Conservation (phyloP, 2,888 invertebrate genomes). For the Amphipoea lucens region DNA sequence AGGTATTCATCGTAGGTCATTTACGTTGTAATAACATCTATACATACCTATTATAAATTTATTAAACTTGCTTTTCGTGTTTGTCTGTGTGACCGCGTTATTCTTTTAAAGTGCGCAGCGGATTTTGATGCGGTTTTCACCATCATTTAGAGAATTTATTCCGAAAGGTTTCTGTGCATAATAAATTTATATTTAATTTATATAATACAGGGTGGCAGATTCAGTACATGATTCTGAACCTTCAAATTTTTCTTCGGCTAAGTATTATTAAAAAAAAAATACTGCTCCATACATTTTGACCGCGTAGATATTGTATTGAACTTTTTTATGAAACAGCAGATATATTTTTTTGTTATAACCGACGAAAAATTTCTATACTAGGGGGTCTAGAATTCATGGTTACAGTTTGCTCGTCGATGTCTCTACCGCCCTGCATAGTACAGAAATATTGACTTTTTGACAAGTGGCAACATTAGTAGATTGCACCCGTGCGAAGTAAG, state of each 20-base stretch:
- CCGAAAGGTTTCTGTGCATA: background rate
- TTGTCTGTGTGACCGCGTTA: background rate
- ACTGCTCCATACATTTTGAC: background rate
- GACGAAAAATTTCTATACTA: background rate
- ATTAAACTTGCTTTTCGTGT: background rate
- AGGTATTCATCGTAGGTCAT: conserved; percentile 28
- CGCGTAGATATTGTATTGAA: background rate
- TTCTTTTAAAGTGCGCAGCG: background rate
- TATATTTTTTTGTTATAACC: background rate
- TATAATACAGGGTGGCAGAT: background rate
- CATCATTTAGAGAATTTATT: background rate
- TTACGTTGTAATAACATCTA: conserved; percentile 18
- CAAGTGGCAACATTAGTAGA: background rate
- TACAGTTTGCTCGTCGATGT: background rate
- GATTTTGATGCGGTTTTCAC: background rate
- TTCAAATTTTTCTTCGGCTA: background rate
- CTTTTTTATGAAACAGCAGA: background rate
- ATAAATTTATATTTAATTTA: background rate
- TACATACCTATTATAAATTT: background rate
- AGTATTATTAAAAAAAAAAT: background rate
- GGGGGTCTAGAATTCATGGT: background rate
- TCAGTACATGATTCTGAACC: background rate
- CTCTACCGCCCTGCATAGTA: background rate
- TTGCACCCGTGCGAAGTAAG: background rate
- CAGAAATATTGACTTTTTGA: background rate